Evolutionary conservation across 2,113 vertebrate genomes (phyloP).

Genomic region (Arenaria interpres): DNA sequence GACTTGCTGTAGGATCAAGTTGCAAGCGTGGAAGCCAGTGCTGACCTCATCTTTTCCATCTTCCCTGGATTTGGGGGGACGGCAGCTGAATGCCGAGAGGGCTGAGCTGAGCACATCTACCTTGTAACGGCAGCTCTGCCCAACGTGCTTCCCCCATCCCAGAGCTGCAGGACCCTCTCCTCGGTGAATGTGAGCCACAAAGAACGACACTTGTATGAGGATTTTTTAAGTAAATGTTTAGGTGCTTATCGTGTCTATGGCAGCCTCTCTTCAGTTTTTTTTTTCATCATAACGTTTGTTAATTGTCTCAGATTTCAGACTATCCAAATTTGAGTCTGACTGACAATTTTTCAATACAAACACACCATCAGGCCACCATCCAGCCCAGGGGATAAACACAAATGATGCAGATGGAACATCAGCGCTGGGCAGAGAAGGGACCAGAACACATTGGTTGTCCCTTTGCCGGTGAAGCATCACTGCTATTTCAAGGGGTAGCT

Average conservation of each 20-base stretch:
- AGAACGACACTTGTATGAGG: not conserved
- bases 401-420: not conserved
- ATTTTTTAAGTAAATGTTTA: not conserved
- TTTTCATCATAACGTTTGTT: not conserved
- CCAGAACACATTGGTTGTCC: not conserved
- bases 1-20: not conserved
- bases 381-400: not conserved
- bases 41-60: not conserved
- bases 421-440: not conserved
- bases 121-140: not conserved
- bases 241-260: not conserved
- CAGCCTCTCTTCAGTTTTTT: not conserved
- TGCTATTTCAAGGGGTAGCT: not conserved
- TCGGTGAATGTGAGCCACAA: not conserved
- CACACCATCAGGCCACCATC: not conserved
- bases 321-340: not conserved
- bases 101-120: not conserved
- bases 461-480: not conserved
- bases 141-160: rapidly evolving
- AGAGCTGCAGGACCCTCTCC: not conserved
- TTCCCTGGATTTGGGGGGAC: not conserved
- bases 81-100: not conserved
- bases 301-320: not conserved
- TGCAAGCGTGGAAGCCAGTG: not conserved
- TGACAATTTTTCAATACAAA: not conserved